phyloP scores from a whole-genome alignment of 2,113 vertebrate genomes.

The Cairina moschata region DNA sequence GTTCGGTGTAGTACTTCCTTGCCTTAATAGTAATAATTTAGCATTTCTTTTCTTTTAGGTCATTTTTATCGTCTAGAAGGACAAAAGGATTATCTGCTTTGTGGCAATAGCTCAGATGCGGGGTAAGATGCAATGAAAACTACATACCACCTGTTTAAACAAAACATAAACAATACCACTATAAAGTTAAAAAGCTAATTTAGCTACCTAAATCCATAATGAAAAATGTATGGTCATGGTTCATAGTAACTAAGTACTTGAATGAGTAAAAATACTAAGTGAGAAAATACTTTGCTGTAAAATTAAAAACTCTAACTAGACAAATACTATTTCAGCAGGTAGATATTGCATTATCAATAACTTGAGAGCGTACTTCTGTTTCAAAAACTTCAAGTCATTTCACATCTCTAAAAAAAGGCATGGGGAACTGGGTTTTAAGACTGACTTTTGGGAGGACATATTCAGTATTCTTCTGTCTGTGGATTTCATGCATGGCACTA shows the following conservation, averaged over 20 bases:
- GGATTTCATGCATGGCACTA: not conserved
- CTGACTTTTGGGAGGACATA: not conserved
- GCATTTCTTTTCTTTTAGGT: slow-evolving; percentile 50
- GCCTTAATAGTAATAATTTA: not conserved
- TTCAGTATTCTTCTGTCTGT: not conserved
- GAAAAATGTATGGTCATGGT: not conserved
- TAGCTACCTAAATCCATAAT: not conserved
- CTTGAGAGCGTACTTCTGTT: not conserved
- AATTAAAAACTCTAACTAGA: not conserved
- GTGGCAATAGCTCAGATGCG: slow-evolving; percentile 85
- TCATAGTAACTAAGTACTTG: not conserved
- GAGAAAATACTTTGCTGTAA: not conserved
- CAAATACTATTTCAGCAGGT: not conserved
- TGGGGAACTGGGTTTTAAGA: not conserved
- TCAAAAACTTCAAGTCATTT: not conserved
- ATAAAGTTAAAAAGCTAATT: not conserved
- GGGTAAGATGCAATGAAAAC: slow-evolving; percentile 82
- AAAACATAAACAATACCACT: not conserved
- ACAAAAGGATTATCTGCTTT: slow-evolving; percentile 85
- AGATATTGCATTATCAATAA: not conserved
- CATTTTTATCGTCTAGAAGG: slow-evolving; percentile 77
- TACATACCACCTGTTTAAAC: not conserved
- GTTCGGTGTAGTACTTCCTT: not conserved
- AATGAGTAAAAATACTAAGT: not conserved
- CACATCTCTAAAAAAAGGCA: not conserved